Evolutionary conservation across 2,797 vertebrate species (phyloP).

Genomic region (Trematomus bernacchii): DNA sequence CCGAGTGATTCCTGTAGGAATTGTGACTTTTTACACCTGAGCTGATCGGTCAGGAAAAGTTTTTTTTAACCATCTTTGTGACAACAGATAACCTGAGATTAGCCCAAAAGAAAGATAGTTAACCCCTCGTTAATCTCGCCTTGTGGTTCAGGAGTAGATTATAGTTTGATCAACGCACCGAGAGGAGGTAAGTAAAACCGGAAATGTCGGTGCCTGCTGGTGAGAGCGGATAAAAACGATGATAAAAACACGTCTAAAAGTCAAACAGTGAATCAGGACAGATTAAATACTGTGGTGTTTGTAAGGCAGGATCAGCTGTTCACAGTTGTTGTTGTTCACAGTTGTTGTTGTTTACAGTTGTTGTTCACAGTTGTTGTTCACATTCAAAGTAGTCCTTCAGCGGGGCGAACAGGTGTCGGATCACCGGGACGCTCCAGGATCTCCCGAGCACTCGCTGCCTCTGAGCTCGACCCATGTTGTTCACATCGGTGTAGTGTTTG

Average conservation of each 20-base stretch:
- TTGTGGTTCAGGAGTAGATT: slow-evolving; percentile 43
- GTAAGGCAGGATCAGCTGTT: neutral
- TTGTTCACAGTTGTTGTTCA: slow-evolving; percentile 75
- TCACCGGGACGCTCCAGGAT: slow-evolving; percentile 94
- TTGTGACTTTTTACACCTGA: no score
- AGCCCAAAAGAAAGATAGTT: slow-evolving; percentile 17
- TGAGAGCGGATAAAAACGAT: slow-evolving; percentile 16
- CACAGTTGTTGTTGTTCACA: slow-evolving; percentile 23
- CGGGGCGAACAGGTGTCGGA: slow-evolving; percentile 94
- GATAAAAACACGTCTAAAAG: slow-evolving; percentile 46
- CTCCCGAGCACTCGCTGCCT: slow-evolving; percentile 92
- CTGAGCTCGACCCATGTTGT: slow-evolving; percentile 89
- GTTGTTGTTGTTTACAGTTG: slow-evolving; percentile 1
- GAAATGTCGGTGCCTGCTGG: slow-evolving; percentile 61
- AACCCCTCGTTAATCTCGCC: slow-evolving; percentile 9
- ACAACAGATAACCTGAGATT: slow-evolving; percentile 17
- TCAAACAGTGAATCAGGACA: slow-evolving; percentile 1
- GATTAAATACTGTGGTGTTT: no score
- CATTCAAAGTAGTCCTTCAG: slow-evolving; percentile 97
- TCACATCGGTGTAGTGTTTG: slow-evolving; percentile 94
- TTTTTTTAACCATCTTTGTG: neutral
- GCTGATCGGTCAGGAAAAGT: neutral
- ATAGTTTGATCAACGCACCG: slow-evolving; percentile 49
- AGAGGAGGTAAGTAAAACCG: no score
- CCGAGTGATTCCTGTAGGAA: neutral